Conservation (phyloP, 2,888 invertebrate species). For the Apodemia mormo region DNA sequence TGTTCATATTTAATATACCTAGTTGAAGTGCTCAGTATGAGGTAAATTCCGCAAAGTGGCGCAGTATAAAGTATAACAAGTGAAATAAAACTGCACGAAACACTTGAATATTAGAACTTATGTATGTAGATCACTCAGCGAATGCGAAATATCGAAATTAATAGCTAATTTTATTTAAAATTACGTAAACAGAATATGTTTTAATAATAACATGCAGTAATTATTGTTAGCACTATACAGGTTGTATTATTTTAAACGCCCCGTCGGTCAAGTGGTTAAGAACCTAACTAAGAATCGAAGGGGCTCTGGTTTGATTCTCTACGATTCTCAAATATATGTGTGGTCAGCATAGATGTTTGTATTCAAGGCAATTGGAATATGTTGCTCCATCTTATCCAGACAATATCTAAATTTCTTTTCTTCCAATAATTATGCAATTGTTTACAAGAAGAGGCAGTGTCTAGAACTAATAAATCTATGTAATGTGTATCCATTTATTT, state of each 20-base stretch:
- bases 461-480: not conserved
- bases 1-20: slow-evolving; percentile 39
- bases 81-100: slow-evolving; percentile 1
- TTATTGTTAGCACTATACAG: too few species aligned
- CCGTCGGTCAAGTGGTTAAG: too few species aligned
- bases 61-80: slow-evolving; percentile 11
- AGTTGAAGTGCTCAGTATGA: slow-evolving; percentile 29
- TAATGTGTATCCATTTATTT: slow-evolving; percentile 3
- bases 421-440: too few species aligned
- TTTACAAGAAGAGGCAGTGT: not conserved
- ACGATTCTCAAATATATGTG: too few species aligned
- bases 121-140: not conserved
- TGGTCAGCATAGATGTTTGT: too few species aligned
- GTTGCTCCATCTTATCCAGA: too few species aligned
- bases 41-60: slow-evolving; percentile 11
- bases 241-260: too few species aligned
- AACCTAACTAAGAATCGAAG: too few species aligned
- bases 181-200: not conserved
- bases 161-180: not conserved
- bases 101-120: not conserved
- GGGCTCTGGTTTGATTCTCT: too few species aligned
- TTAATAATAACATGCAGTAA: not conserved
- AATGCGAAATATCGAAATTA: slow-evolving; percentile 13
- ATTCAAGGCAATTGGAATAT: too few species aligned
- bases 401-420: too few species aligned